Conservation (phyloP, 2,113 vertebrate species). For the Phaethon lepturus region DNA sequence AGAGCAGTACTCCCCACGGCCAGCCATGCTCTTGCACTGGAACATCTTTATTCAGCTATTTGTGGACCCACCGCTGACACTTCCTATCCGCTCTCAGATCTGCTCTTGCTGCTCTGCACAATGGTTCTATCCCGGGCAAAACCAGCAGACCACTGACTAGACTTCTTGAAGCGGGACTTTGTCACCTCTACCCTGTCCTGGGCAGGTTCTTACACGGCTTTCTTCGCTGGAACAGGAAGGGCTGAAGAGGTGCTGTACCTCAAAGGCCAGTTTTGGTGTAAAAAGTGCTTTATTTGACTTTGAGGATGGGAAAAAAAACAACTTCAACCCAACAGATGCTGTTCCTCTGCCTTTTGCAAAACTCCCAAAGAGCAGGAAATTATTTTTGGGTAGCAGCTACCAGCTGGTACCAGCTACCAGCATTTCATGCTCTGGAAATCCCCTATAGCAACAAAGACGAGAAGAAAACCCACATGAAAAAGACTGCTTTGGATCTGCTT, state of each 20-base stretch:
- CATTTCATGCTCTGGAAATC: neutral
- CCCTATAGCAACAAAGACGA: neutral
- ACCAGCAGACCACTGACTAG: neutral
- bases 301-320: rapidly evolving
- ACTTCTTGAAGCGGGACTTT: neutral
- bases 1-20: neutral
- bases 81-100: neutral
- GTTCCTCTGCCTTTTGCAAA: neutral
- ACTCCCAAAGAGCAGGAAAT: neutral
- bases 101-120: neutral
- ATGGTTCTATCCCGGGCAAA: neutral
- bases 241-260: neutral
- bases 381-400: neutral
- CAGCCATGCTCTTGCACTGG: neutral
- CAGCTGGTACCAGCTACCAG: neutral
- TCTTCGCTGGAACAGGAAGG: neutral
- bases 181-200: neutral
- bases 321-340: neutral
- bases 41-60: neutral
- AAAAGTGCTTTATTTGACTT: neutral
- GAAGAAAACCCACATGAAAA: neutral
- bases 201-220: neutral
- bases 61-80: neutral
- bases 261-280: neutral
- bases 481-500: neutral